Conservation (phyloP, 1,140 invertebrate genomes). For the Anagrus nilaparvatae region DNA sequence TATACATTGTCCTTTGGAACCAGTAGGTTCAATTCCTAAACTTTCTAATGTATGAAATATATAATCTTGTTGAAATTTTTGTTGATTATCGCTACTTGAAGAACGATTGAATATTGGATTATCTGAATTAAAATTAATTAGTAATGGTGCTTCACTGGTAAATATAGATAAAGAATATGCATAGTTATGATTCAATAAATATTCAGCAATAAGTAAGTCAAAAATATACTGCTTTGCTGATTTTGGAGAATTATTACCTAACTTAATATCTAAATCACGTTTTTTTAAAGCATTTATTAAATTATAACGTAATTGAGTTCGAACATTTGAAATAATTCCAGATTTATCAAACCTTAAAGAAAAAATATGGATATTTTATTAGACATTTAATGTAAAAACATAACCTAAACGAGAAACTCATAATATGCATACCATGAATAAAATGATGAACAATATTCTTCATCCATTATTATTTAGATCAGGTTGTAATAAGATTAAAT, state of each 20-base stretch:
- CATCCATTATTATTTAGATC: slow-evolving; percentile 23
- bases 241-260: slow-evolving; percentile 19
- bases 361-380: slow-evolving; percentile 6
- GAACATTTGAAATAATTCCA: slow-evolving; percentile 37
- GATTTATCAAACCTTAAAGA: slow-evolving; percentile 35
- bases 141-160: slow-evolving; percentile 36
- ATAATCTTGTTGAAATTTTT: slow-evolving; percentile 35
- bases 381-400: slow-evolving; percentile 8
- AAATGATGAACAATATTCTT: slow-evolving; percentile 26
- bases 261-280: slow-evolving; percentile 27
- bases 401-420: slow-evolving; percentile 7
- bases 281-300: slow-evolving; percentile 35
- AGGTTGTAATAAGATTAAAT: neutral
- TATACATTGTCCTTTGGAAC: slow-evolving; percentile 27
- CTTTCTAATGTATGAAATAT: slow-evolving; percentile 34
- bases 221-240: slow-evolving; percentile 39
- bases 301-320: slow-evolving; percentile 37
- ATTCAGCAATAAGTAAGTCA: slow-evolving; percentile 38
- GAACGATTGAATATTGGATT: no score
- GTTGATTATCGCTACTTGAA: slow-evolving; percentile 10
- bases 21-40: slow-evolving; percentile 30
- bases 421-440: slow-evolving; percentile 29
- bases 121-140: slow-evolving; percentile 28
- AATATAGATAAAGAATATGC: slow-evolving; percentile 37
- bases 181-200: slow-evolving; percentile 37